Evolutionary conservation across 2,113 vertebrate genomes (phyloP).

Genomic region (Stegastes partitus): DNA sequence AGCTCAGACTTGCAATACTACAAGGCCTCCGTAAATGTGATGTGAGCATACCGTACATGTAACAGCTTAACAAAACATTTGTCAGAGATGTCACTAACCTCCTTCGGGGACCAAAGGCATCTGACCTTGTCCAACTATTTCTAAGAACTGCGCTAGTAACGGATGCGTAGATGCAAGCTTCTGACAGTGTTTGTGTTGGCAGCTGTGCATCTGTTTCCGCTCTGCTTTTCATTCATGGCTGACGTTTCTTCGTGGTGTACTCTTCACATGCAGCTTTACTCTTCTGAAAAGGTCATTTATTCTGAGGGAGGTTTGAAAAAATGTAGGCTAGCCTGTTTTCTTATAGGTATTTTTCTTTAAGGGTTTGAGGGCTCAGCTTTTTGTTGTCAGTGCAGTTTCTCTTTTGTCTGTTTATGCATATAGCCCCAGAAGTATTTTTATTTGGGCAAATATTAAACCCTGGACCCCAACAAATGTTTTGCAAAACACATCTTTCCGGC

Average conservation of each 20-base stretch:
- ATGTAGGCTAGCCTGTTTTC: not conserved
- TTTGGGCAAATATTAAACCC: too few relatives aligned
- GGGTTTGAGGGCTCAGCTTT: not conserved
- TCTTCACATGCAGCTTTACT: conserved; percentile 11
- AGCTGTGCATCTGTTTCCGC: conserved; percentile 77
- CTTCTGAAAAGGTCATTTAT: not conserved
- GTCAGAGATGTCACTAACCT: conserved; percentile 44
- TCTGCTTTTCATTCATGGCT: conserved; percentile 40
- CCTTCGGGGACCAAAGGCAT: conserved; percentile 38
- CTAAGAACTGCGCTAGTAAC: conserved; percentile 50
- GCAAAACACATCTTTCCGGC: not conserved
- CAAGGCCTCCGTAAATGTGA: conserved; percentile 11
- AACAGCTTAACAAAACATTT: conserved; percentile 28
- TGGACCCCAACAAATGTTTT: not conserved
- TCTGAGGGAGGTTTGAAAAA: not conserved
- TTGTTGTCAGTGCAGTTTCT: not conserved
- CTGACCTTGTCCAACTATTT: conserved; percentile 59
- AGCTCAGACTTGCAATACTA: not conserved
- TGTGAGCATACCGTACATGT: not conserved
- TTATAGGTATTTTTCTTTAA: not conserved
- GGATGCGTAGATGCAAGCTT: conserved; percentile 52
- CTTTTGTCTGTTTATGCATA: not conserved
- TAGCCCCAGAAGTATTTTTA: not conserved
- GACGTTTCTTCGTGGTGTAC: not conserved
- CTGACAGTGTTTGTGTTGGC: conserved; percentile 81